Evolutionary conservation across 1,140 invertebrate genomes (phyloP).

Genomic region (Drosophila bipectinata): DNA sequence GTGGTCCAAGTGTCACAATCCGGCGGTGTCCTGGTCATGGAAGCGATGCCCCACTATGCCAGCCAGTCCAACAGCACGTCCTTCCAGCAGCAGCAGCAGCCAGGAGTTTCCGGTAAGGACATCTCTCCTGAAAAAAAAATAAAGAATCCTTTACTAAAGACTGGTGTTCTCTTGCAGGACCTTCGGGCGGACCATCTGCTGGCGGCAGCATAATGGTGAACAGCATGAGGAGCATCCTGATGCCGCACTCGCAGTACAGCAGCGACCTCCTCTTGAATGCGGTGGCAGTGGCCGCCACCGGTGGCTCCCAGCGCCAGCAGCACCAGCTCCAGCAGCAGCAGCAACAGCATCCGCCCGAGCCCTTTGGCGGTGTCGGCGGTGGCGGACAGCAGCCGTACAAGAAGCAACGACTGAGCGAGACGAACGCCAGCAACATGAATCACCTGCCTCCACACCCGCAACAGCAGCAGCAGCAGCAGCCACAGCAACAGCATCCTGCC

Average conservation of each 20-base stretch:
- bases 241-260: conserved; percentile 66
- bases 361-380: conserved; percentile 69
- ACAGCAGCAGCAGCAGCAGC: conserved; percentile 34
- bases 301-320: conserved; percentile 47
- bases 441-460: conserved; percentile 75
- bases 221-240: conserved; percentile 52
- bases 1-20: conserved; percentile 66
- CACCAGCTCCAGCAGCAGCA: conserved; percentile 66
- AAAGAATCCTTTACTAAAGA: too few relatives aligned
- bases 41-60: conserved; percentile 68
- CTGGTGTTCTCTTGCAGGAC: background rate
- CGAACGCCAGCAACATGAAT: conserved; percentile 80
- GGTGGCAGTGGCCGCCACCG: conserved; percentile 38
- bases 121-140: background rate
- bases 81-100: conserved; percentile 42
- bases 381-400: conserved; percentile 88
- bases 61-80: conserved; percentile 53
- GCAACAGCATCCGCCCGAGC: conserved; percentile 70
- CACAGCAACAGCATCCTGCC: conserved; percentile 20
- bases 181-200: conserved; percentile 5
- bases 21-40: conserved; percentile 69
- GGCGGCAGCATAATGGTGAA: conserved; percentile 49
- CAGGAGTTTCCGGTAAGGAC: conserved; percentile 1
- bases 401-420: conserved; percentile 89
- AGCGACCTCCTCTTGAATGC: conserved; percentile 73